Conservation (phyloP, 2,888 invertebrate species). For the Noctua comes region DNA sequence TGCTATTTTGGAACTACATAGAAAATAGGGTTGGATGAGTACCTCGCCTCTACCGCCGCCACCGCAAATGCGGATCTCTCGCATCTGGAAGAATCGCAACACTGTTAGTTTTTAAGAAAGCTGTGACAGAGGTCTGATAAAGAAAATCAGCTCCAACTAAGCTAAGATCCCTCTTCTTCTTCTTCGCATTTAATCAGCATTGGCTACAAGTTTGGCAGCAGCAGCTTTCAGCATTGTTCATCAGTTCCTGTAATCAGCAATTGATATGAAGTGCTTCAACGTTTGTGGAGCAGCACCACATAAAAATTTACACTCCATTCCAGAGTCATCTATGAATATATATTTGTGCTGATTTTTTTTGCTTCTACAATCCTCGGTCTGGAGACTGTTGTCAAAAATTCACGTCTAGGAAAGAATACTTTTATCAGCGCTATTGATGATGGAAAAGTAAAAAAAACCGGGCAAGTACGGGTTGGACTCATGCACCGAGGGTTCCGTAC, state of each 20-base stretch:
- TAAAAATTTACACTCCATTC: background rate
- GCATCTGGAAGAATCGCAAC: background rate
- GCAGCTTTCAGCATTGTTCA: background rate
- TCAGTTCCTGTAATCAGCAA: background rate
- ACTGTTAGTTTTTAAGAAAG: background rate
- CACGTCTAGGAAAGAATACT: background rate
- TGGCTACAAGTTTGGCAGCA: background rate
- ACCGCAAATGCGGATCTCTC: background rate
- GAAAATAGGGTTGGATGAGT: background rate
- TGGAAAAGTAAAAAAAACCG: no score
- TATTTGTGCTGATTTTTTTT: background rate
- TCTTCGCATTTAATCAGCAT: background rate
- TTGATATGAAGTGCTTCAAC: background rate
- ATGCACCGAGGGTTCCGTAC: no score
- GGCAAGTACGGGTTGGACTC: no score
- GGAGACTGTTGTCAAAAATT: background rate
- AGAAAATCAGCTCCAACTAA: background rate
- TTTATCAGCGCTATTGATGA: background rate
- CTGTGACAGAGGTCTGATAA: background rate
- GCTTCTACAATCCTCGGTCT: background rate
- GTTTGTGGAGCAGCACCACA: background rate
- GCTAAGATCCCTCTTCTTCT: background rate
- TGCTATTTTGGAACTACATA: background rate
- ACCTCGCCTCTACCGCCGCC: background rate
- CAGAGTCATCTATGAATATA: no score